Conservation (phyloP, 2,797 vertebrate genomes). For the Chiroxiphia lanceolata region DNA sequence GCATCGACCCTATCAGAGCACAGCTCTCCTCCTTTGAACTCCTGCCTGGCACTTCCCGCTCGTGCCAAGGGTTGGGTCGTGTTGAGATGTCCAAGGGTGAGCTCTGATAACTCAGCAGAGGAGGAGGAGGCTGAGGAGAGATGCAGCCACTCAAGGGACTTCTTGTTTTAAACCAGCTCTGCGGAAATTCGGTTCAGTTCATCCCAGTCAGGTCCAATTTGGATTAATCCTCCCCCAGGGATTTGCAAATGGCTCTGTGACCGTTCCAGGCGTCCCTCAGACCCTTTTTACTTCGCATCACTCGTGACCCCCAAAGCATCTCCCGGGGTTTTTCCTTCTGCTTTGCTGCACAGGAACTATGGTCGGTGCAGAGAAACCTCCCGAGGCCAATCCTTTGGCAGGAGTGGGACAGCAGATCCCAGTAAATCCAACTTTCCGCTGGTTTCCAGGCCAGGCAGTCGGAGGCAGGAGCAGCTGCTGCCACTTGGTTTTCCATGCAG, state of each 20-base stretch:
- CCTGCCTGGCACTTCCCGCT: neutral
- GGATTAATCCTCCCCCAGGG: neutral
- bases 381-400: neutral
- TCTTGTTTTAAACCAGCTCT: fast-evolving
- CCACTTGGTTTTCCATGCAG: neutral
- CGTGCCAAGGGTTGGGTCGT: fast-evolving
- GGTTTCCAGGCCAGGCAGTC: neutral
- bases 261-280: neutral
- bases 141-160: neutral
- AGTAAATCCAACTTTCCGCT: neutral
- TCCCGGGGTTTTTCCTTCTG: neutral
- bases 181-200: fast-evolving
- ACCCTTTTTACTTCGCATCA: fast-evolving
- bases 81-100: fast-evolving
- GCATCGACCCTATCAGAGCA: neutral
- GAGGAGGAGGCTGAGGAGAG: neutral
- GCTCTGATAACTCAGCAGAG: neutral
- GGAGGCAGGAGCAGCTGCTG: neutral
- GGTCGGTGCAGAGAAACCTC: neutral
- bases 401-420: neutral
- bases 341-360: neutral
- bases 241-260: neutral
- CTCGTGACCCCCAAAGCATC: neutral
- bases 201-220: fast-evolving
- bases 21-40: neutral